Evolutionary conservation across 2,797 vertebrate genomes (phyloP), one percentile per base, ranked within the genome.

Genomic region (Ctenopoma kingsleyae): DNA sequence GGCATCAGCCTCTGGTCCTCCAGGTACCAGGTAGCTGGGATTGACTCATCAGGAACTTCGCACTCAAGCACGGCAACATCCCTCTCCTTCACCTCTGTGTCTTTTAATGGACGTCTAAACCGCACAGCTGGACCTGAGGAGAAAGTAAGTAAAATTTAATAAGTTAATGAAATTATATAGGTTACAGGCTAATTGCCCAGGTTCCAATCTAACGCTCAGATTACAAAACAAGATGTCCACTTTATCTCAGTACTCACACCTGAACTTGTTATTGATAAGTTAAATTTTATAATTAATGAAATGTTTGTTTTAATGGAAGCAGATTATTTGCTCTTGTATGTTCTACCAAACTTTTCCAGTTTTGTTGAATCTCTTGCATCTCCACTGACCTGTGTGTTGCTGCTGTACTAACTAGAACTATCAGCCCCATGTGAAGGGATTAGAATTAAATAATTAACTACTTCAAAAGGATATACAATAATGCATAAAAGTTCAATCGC

Each of bases 1-100:
- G 96, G 95, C 84, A 96, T 95, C 71, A 99, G 91, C 61, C 96
- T 90, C 75, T 96, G 95, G 90, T 99, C 98, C 87, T 99, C 98
- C 30, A 98, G 92, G 89, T 96, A 99, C 98, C 98, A 99, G 43
- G 95, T 72, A 0, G 96, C 94, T 20, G 95, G 94, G 32, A 97
- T 89, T 6, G 94, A 94, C 63, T 96, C 95, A 43, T 97, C 91
- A 0, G 97, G 97, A 1, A 99, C 96, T 54, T 98, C 96, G 46
- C 98, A 99, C 86, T 99, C 97, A 72, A 99, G 86, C 71, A 99
- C 94, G 0, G 94, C 98, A 0, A 96, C 91, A 16, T 96, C 95
- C 1, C 93, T 83, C 74, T 99, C 98, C 0, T 79, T 90, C 65
- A 96, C 97, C 71, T 98, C 97, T 16, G 96, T 85, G 0, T 99